Percentiles rank a stretch among this genome's conserved stretches.
phyloP scores from a whole-genome alignment of 2,888 invertebrate species.

The Cephus pygmeus region DNA sequence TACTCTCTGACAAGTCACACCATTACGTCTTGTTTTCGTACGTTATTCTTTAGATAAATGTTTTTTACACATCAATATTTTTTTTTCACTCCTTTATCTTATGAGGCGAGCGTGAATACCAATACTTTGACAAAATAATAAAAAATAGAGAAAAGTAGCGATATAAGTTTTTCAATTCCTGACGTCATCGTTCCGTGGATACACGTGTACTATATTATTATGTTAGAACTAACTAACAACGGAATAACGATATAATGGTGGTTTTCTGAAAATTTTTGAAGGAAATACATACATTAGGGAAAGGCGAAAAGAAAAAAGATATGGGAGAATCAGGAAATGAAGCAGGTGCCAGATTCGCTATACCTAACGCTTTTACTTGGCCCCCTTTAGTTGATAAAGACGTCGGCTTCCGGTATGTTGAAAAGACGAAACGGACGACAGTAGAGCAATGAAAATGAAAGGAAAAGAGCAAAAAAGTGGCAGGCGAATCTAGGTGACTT shows the following conservation, averaged over 20 bases:
- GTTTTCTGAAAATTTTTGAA: neutral
- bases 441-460: slow-evolving; percentile 24
- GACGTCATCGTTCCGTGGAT: neutral
- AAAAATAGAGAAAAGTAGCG: neutral
- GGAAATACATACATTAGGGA: neutral
- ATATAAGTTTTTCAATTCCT: neutral
- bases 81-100: neutral
- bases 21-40: too few species aligned
- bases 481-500: slow-evolving; percentile 52
- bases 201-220: neutral
- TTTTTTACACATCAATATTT: neutral
- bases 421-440: slow-evolving; percentile 57
- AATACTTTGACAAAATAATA: neutral
- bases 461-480: slow-evolving; percentile 30
- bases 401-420: slow-evolving; percentile 54
- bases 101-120: neutral
- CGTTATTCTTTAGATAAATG: neutral
- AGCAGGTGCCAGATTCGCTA: neutral
- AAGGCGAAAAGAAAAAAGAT: neutral
- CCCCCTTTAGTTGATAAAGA: slow-evolving; percentile 54
- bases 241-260: neutral
- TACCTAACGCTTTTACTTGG: slow-evolving; percentile 12
- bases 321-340: neutral
- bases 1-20: too few species aligned
- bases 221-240: neutral